Evolutionary conservation across 2,888 invertebrate genomes (phyloP).

Genomic region (Hypsopygia costalis): DNA sequence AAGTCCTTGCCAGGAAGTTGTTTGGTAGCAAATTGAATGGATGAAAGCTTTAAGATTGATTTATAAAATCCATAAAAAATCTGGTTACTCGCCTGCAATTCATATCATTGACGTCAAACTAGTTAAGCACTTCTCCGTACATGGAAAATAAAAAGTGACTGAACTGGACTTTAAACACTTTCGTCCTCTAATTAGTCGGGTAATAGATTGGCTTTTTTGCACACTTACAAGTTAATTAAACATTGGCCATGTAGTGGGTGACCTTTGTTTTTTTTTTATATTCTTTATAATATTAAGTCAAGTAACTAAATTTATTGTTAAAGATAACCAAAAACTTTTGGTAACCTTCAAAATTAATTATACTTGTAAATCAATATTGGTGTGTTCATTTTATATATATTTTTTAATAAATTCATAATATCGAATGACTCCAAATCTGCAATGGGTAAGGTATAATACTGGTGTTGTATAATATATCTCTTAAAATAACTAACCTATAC

Average conservation of each 20-base stretch:
- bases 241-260: neutral
- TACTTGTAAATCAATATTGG: no score
- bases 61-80: conserved; percentile 8
- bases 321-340: no score
- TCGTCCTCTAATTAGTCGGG: conserved; percentile 35
- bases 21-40: conserved; percentile 3
- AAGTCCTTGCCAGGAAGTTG: neutral
- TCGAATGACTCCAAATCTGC: no score
- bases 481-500: no score
- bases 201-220: conserved; percentile 13
- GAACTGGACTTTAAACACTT: conserved; percentile 40
- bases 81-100: conserved; percentile 9
- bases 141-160: conserved; percentile 37
- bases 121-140: conserved; percentile 25
- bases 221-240: neutral
- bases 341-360: no score
- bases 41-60: conserved; percentile 13
- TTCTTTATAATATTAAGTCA: neutral
- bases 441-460: no score
- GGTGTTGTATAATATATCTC: no score
- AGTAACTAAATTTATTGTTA: no score
- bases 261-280: neutral
- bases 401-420: no score
- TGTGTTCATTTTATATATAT: no score
- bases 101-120: conserved; percentile 16